phyloP scores from a whole-genome alignment of 2,113 vertebrate genomes.

The Rhizomys pruinosus region DNA sequence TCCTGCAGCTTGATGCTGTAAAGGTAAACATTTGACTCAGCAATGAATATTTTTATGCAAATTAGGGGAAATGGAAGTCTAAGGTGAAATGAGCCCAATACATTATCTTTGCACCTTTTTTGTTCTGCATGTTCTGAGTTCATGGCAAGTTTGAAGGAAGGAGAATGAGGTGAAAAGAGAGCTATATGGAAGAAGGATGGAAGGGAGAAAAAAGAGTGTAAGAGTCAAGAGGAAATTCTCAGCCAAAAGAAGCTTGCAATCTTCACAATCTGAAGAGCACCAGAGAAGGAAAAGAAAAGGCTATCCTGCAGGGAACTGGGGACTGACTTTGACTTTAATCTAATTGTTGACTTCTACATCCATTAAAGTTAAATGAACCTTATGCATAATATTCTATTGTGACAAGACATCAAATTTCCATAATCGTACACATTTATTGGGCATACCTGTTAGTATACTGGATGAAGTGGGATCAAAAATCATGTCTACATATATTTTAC shows the following conservation, averaged over 20 bases:
- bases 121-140: background rate
- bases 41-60: background rate
- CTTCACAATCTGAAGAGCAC: background rate
- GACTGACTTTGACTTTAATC: background rate
- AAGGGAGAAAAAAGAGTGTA: background rate
- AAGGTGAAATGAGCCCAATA: background rate
- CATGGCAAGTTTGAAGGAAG: background rate
- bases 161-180: background rate
- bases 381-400: background rate
- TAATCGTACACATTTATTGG: background rate
- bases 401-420: background rate
- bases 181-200: background rate
- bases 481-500: background rate
- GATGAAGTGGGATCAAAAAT: background rate
- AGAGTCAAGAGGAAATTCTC: background rate
- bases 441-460: background rate
- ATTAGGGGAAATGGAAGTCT: background rate
- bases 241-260: rapidly evolving
- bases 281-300: background rate
- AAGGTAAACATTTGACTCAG: background rate
- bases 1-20: background rate
- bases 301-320: background rate
- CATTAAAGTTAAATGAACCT: background rate
- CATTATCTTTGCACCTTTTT: background rate
- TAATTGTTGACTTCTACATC: background rate